Evolutionary conservation across 2,113 vertebrate genomes (phyloP), one percentile per base, ranked within the genome.

Genomic region (Coryphaenoides rupestris): DNA sequence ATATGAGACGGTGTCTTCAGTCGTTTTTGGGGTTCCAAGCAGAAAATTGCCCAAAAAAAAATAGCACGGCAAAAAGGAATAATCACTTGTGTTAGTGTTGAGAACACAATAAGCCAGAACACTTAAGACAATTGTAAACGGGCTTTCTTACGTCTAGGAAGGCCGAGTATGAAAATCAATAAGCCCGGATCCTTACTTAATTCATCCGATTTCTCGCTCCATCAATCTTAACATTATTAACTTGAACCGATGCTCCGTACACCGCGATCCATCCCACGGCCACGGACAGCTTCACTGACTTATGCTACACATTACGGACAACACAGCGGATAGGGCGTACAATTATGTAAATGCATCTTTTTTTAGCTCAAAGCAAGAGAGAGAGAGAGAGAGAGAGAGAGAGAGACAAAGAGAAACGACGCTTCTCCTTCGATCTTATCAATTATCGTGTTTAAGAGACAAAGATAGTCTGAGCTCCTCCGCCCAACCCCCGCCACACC

Each of bases 91-190:
- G n/a, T 84, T 79, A 69, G 66, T 73, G 77, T 76, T 26, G 74
- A 83, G 78, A 85, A 79, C 71, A 71, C 77, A 81, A 83, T 86
- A 85, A n/a, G 82, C 87, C 80, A 85, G 87, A 86, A 84, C 83
- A 87, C 84, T 89, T 87, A 89, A 86, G 80, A 82, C 75, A 84
- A 83, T 74, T 80, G 84, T 81, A 82, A 86, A 87, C 40, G 24
- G 74, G 33, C 72, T 75, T 83, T 85, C 75, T 82, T 71, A 81
- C 74, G 85, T 71, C 71, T 77, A n/a, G 81, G 78, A 78, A 81
- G 75, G 81, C 77, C 59, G 70, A 5, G 58, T 53, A 73, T 68
- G 66, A 40, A 40, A 83, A 87, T 89, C 87, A 83, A 89, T 89
- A 89, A 69, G 7, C 33, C 66, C 68, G 75, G 67, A 72, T 76